Evolutionary conservation across 2,888 invertebrate genomes (phyloP), one percentile per base, ranked within the genome.

Genomic region (Octonoba sinensis): DNA sequence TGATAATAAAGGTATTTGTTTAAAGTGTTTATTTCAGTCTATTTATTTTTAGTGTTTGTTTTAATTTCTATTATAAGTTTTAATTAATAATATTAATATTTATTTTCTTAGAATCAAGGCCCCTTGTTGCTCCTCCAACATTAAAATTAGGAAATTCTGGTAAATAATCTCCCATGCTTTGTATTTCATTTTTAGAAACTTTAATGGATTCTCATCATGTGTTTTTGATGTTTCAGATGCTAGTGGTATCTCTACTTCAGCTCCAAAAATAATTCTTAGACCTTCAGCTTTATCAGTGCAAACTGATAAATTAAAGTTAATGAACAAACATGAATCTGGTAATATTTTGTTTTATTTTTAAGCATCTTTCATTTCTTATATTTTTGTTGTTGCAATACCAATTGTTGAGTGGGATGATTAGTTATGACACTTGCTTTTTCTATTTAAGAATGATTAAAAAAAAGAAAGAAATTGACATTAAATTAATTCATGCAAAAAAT

Each of bases 91-190:
- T 54, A n/a, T 27, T 44, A 47, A 24, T 36, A 62, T 51, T 60
- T 72, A 11, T 11, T 47, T 18, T 57, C 27, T 11, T 62, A 85
- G 85, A 85, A 72, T 81, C 79, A 18, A 79, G 84, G 18, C 85
- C 85, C 13, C 75, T 85, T 11, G 70, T 85, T 36, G 84, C 85
- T 36, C 85, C 85, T 44, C 72, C 85, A 20, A 84, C 81, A 51
- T 78, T 84, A 67, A 79, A 77, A 47, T 24, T 78, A 44, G 74
- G 70, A 44, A 69, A 46, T 64, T 18, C 74, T 36, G 81, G 81
- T 81, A 69, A 18, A 36, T 16, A 46, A 36, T 36, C 20, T 59
- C 15, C 22, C 11, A 59, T 6, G 15, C 18, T 22, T 59, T 59
- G 1, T 22, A 59, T 59, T 20, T 46, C 49, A n/a, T 13, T 22